Conservation (phyloP, 2,888 invertebrate genomes). For the Laspeyria flexula region DNA sequence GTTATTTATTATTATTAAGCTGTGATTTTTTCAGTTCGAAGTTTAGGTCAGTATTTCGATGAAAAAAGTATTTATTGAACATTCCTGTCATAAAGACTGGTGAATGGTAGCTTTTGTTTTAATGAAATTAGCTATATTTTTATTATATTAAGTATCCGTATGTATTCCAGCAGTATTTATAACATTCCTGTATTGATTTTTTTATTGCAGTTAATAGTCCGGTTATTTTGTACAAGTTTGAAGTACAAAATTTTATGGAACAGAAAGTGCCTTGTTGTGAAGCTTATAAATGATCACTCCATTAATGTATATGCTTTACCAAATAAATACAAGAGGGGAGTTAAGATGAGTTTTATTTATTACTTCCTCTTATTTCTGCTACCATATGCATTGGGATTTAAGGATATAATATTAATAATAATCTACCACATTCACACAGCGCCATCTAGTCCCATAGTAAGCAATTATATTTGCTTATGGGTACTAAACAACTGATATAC, state of each 20-base stretch:
- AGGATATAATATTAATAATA: too few relatives aligned
- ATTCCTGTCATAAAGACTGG: slow-evolving; percentile 62
- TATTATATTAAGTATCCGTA: slow-evolving; percentile 38
- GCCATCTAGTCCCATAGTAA: too few relatives aligned
- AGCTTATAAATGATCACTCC: slow-evolving; percentile 48
- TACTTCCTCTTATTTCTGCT: too few relatives aligned
- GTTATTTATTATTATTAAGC: slow-evolving; percentile 32
- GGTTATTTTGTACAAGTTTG: slow-evolving; percentile 44
- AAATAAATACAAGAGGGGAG: slow-evolving; percentile 57
- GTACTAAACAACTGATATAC: too few relatives aligned
- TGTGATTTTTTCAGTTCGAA: slow-evolving; percentile 42
- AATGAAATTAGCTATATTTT: slow-evolving; percentile 30
- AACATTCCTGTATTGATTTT: slow-evolving; percentile 47
- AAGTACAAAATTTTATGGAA: slow-evolving; percentile 56
- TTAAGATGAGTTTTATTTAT: slow-evolving; percentile 28
- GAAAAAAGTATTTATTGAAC: slow-evolving; percentile 55
- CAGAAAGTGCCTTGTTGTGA: slow-evolving; percentile 67
- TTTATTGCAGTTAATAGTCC: slow-evolving; percentile 23
- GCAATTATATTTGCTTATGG: too few relatives aligned
- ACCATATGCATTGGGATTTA: too few relatives aligned
- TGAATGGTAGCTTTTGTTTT: slow-evolving; percentile 44
- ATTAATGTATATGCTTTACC: slow-evolving; percentile 62
- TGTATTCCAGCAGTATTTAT: slow-evolving; percentile 39
- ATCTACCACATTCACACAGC: too few relatives aligned
- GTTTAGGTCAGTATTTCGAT: slow-evolving; percentile 44